Conservation (phyloP, 2,113 vertebrate genomes). For the Otus sunia region DNA sequence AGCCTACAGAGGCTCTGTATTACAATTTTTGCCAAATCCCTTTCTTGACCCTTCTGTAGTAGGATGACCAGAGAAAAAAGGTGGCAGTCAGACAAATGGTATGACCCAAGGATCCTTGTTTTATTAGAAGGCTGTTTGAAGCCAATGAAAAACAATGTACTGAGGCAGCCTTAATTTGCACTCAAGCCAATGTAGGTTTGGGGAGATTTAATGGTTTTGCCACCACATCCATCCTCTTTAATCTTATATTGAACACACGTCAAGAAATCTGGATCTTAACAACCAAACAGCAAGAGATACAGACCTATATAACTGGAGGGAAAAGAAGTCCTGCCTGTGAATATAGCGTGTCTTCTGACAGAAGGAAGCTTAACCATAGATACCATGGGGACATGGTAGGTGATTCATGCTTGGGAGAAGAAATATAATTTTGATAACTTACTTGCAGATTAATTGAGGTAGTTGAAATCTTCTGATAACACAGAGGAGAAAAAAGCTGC, state of each 20-base stretch:
- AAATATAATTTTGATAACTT: neutral
- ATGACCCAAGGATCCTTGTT: neutral
- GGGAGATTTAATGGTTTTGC: neutral
- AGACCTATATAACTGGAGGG: neutral
- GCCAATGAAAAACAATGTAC: neutral
- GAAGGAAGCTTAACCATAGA: neutral
- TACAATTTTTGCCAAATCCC: neutral
- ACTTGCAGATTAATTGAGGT: neutral
- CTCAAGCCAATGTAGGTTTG: neutral
- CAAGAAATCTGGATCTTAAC: neutral
- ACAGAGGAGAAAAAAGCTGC: neutral
- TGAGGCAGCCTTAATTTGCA: neutral
- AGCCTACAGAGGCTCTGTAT: neutral
- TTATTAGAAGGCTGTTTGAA: neutral
- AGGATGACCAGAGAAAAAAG: neutral
- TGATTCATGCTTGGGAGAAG: neutral
- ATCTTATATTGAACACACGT: rapidly evolving
- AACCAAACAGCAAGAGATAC: neutral
- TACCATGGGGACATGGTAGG: neutral
- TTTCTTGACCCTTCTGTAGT: neutral
- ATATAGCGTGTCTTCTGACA: neutral
- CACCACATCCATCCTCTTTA: neutral
- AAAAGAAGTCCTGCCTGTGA: neutral
- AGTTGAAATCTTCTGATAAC: neutral
- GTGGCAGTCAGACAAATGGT: neutral